Percentiles rank a stretch among this genome's conserved stretches.
Evolutionary conservation across 2,888 invertebrate species (phyloP).

Genomic region (Philonicus albiceps): DNA sequence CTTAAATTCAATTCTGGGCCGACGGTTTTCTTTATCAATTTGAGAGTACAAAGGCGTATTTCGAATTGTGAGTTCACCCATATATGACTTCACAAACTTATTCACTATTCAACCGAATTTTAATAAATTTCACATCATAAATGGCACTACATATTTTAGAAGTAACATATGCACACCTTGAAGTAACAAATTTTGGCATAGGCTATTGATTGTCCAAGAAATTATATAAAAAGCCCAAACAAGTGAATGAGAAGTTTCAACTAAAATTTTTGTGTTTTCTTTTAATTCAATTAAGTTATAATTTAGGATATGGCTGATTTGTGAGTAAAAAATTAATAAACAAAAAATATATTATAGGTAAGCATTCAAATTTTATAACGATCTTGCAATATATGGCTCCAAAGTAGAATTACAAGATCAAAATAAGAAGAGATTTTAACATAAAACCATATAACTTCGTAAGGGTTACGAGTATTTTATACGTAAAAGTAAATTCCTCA

Average conservation of each 20-base stretch:
- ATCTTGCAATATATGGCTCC: background rate
- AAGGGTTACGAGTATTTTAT: background rate
- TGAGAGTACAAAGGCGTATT: too few relatives aligned
- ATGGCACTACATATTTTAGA: too few relatives aligned
- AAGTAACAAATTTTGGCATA: too few relatives aligned
- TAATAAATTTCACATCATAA: too few relatives aligned
- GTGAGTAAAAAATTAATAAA: background rate
- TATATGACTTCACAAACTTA: background rate
- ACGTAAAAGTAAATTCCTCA: constrained; percentile 29
- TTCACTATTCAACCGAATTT: background rate
- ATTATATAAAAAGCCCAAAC: too few relatives aligned
- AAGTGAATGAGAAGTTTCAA: too few relatives aligned
- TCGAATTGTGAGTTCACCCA: background rate
- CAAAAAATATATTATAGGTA: background rate
- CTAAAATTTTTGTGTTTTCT: too few relatives aligned
- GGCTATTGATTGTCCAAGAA: too few relatives aligned
- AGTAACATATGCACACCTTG: too few relatives aligned
- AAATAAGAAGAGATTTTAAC: background rate
- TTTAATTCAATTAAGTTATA: too few relatives aligned
- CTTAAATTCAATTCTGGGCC: too few relatives aligned
- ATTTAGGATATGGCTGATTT: background rate
- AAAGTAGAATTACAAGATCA: background rate
- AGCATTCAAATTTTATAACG: background rate
- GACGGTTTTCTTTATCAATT: too few relatives aligned
- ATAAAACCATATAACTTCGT: background rate